Evolutionary conservation across 2,888 invertebrate species (phyloP).

Genomic region (Oscheius sp.): DNA sequence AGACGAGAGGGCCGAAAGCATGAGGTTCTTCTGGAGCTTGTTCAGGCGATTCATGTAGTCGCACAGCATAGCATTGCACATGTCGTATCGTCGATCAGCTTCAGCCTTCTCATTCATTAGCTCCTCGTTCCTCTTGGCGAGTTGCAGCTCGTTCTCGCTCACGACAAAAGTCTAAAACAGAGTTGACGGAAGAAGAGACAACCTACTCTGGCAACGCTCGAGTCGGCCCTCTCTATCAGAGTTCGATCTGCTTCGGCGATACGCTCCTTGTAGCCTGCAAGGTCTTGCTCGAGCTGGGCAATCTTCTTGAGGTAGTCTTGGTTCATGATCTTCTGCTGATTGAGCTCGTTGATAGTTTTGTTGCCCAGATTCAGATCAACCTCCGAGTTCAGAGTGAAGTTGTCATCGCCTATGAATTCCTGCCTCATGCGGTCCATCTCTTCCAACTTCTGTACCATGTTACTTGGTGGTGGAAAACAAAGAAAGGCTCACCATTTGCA

Average conservation of each 20-base stretch:
- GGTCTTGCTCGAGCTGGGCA: not conserved
- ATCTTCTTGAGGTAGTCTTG: constrained; percentile 1
- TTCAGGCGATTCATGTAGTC: constrained; percentile 14
- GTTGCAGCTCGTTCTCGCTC: not conserved
- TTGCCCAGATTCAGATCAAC: not conserved
- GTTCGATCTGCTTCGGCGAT: not conserved
- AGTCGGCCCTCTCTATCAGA: not conserved
- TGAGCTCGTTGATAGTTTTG: not conserved
- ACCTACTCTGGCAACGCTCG: not conserved
- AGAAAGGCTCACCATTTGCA: not conserved
- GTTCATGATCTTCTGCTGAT: constrained; percentile 14
- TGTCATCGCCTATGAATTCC: not conserved
- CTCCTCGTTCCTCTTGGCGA: constrained; percentile 4
- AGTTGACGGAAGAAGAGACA: not conserved
- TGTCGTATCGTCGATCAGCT: not conserved
- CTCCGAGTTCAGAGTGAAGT: constrained; percentile 15
- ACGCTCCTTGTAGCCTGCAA: constrained; percentile 7
- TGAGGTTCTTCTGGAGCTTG: constrained; percentile 2
- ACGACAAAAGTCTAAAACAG: constrained; percentile 9
- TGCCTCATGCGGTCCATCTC: not conserved
- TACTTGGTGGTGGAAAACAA: too few species aligned
- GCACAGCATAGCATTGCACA: not conserved
- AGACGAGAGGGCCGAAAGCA: constrained; percentile 2
- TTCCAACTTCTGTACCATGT: not conserved
- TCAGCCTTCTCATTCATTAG: not conserved